Evolutionary conservation across 1,140 invertebrate genomes (phyloP).

Genomic region (Drosophila ercepeae): DNA sequence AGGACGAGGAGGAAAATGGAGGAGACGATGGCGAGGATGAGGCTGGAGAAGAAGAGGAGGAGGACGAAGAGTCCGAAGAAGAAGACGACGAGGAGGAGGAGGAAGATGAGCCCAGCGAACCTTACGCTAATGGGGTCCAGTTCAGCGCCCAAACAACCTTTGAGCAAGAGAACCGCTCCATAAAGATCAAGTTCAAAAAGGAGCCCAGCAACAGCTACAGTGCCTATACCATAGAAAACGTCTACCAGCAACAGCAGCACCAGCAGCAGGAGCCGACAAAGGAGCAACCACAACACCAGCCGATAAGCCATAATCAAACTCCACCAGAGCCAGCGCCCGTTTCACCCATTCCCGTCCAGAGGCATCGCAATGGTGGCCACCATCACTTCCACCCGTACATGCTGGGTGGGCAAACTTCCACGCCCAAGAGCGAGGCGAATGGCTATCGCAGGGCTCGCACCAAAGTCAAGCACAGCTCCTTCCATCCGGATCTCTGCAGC

Average conservation of each 20-base stretch:
- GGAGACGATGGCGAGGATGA: constrained; percentile 36
- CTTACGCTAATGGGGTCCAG: constrained; percentile 55
- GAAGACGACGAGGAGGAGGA: constrained; percentile 39
- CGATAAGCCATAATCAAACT: constrained; percentile 10
- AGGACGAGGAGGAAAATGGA: constrained; percentile 33
- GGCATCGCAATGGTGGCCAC: constrained; percentile 61
- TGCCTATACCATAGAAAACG: constrained; percentile 75
- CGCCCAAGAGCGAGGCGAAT: constrained; percentile 65
- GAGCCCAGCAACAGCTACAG: constrained; percentile 75
- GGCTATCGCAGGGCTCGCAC: constrained; percentile 53
- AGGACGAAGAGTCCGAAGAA: constrained; percentile 37
- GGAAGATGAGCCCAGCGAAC: constrained; percentile 30
- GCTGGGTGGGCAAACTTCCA: constrained; percentile 74
- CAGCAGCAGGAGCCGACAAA: constrained; percentile 22
- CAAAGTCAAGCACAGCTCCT: constrained; percentile 64
- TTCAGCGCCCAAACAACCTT: constrained; percentile 66
- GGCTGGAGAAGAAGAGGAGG: constrained; percentile 26
- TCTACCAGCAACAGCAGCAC: constrained; percentile 68
- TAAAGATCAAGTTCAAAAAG: constrained; percentile 81
- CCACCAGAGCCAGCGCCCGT: constrained; percentile 16
- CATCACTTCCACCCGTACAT: constrained; percentile 77
- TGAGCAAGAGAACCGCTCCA: constrained; percentile 75
- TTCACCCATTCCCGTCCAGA: constrained; percentile 44
- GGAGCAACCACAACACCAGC: constrained; percentile 10
- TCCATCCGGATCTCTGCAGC: constrained; percentile 58